Percentiles rank a stretch among this genome's conserved stretches.
Conservation (phyloP, 1,140 invertebrate species). For the Drosophila insularis region DNA sequence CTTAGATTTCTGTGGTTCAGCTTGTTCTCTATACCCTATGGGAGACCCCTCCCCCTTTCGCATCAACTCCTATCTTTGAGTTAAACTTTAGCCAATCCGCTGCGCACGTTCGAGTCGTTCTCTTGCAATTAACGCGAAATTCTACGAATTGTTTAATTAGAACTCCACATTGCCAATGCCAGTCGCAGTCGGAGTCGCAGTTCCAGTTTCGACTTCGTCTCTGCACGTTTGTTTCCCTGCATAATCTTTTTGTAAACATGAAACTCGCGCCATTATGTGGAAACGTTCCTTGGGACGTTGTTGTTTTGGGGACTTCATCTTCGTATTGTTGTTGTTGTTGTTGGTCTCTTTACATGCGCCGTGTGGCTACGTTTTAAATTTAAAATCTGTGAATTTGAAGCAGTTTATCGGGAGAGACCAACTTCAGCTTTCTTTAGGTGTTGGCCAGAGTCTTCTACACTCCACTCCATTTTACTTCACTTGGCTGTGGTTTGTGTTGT, state of each 20-base stretch:
- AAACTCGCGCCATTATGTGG: slow-evolving; percentile 82
- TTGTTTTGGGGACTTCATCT: slow-evolving; percentile 29
- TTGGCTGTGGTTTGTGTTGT: slow-evolving; percentile 25
- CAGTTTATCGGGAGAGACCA: slow-evolving; percentile 66
- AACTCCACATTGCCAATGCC: slow-evolving; percentile 55
- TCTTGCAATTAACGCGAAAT: slow-evolving; percentile 82
- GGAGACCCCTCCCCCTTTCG: background rate
- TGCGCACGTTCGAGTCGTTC: slow-evolving; percentile 76
- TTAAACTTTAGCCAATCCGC: slow-evolving; percentile 37
- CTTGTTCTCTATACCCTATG: background rate
- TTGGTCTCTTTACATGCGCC: slow-evolving; percentile 50
- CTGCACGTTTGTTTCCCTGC: slow-evolving; percentile 67
- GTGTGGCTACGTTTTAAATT: slow-evolving; percentile 76
- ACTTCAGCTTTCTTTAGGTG: slow-evolving; percentile 54
- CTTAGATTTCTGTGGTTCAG: slow-evolving; percentile 16
- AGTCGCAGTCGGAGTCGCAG: slow-evolving; percentile 24
- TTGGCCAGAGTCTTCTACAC: slow-evolving; percentile 31
- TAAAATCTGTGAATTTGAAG: slow-evolving; percentile 81
- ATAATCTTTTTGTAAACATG: slow-evolving; percentile 82
- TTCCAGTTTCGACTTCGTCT: slow-evolving; percentile 33
- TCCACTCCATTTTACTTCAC: background rate
- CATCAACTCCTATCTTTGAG: background rate
- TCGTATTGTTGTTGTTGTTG: background rate
- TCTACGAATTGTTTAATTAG: slow-evolving; percentile 83
- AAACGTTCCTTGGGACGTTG: slow-evolving; percentile 37